Conservation (phyloP, 2,888 invertebrate genomes). For the Pseudococcus jackbeardsleyi region DNA sequence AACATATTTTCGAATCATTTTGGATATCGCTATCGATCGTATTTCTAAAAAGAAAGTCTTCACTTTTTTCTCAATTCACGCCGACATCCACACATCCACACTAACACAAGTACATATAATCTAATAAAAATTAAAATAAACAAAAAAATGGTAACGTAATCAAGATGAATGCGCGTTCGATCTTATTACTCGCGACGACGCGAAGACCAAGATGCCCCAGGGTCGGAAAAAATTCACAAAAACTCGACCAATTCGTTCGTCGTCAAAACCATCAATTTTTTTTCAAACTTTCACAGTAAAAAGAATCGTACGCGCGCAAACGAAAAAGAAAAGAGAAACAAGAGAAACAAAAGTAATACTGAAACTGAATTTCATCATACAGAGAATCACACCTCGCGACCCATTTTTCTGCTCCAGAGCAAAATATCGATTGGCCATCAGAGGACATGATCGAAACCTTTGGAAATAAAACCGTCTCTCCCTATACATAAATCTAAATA, state of each 20-base stretch:
- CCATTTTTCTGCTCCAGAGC: neutral
- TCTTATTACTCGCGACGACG: neutral
- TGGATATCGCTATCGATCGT: conserved; percentile 1
- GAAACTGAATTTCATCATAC: conserved; percentile 8
- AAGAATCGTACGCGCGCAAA: conserved; percentile 20
- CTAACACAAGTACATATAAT: neutral
- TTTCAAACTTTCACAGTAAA: neutral
- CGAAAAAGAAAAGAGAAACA: neutral
- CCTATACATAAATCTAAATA: neutral
- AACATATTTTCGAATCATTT: neutral
- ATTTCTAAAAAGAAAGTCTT: neutral
- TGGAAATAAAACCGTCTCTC: neutral
- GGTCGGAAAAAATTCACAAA: neutral
- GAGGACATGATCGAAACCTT: neutral
- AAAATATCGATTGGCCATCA: neutral
- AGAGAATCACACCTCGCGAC: neutral
- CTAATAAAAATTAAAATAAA: conserved; percentile 43
- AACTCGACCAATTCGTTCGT: neutral
- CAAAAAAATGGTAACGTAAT: conserved; percentile 42
- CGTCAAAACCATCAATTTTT: neutral
- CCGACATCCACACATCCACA: neutral
- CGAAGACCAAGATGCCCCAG: neutral
- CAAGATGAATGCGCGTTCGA: conserved; percentile 33
- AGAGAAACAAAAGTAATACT: neutral
- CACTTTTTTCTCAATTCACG: neutral